Conservation (phyloP, 2,797 vertebrate species). For the Coregonus suidteri region DNA sequence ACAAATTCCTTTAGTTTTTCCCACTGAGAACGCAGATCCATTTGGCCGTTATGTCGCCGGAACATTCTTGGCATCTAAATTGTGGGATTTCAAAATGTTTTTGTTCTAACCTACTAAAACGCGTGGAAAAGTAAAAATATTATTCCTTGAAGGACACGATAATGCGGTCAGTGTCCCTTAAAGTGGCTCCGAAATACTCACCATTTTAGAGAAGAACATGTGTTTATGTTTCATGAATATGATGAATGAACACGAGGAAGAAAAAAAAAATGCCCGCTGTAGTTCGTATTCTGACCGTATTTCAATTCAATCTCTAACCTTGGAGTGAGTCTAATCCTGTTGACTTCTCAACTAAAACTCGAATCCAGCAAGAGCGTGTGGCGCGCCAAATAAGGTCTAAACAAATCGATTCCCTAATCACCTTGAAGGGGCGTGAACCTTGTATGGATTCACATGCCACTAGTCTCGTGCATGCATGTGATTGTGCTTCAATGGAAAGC, state of each 20-base stretch:
- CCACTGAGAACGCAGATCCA: slow-evolving; percentile 66
- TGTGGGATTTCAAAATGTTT: neutral
- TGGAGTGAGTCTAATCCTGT: neutral
- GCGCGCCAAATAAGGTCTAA: neutral
- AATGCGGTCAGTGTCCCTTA: neutral
- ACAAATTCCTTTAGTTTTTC: slow-evolving; percentile 71
- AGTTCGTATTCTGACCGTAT: neutral
- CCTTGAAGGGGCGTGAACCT: slow-evolving; percentile 4
- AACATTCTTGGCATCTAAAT: slow-evolving; percentile 61
- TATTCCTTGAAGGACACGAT: neutral
- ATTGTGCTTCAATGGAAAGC: neutral
- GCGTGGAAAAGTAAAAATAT: neutral
- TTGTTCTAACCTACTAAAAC: neutral
- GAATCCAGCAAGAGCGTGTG: neutral
- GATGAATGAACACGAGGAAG: neutral
- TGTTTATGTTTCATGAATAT: neutral
- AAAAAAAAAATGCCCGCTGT: neutral
- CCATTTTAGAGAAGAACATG: neutral
- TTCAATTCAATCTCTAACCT: neutral
- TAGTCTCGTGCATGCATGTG: neutral
- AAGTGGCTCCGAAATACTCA: neutral
- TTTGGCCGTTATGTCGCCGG: slow-evolving; percentile 30
- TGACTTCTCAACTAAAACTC: neutral
- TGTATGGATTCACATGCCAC: neutral
- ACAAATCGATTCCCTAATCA: slow-evolving; percentile 4